These are phyloP conservation scores for Siniperca obscura DNA, from an alignment of 2,797 vertebrate species.

Conservation along the genomic window DNA sequence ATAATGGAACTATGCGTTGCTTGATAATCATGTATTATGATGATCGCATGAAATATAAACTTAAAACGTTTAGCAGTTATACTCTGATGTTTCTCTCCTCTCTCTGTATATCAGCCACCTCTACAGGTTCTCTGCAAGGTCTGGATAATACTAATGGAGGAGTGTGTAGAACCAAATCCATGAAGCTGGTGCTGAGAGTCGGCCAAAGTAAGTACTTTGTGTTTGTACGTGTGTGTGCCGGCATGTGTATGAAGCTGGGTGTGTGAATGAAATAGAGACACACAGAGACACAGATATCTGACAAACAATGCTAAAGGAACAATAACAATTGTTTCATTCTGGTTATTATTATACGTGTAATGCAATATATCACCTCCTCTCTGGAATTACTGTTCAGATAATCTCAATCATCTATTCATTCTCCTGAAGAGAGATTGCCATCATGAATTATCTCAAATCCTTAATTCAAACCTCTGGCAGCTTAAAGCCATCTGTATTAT, in stretches of 20 bases:
- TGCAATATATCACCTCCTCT: slow-evolving; percentile 38
- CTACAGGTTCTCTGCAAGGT: slow-evolving; percentile 92
- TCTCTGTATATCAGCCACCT: slow-evolving; percentile 89
- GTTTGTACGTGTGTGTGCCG: slow-evolving; percentile 24
- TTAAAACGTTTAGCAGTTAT: background rate
- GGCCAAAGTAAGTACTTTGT: slow-evolving; percentile 92
- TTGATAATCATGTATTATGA: background rate
- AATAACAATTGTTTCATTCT: slow-evolving; percentile 6
- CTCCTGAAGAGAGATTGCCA: slow-evolving; percentile 51
- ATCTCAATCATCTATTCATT: slow-evolving; percentile 56
- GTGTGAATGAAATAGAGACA: background rate
- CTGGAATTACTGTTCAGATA: slow-evolving; percentile 54
- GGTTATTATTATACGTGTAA: background rate
- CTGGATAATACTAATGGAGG: slow-evolving; percentile 96
- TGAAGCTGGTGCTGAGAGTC: slow-evolving; percentile 98
- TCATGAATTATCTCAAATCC: slow-evolving; percentile 72
- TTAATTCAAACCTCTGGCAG: slow-evolving; percentile 67
- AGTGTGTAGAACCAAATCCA: slow-evolving; percentile 94
- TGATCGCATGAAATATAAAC: background rate
- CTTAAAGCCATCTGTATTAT: slow-evolving; percentile 67
- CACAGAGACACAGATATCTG: background rate
- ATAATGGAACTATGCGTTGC: slow-evolving; percentile 23
- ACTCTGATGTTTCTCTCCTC: slow-evolving; percentile 23
- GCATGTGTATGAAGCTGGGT: background rate
- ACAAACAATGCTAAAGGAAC: slow-evolving; percentile 16